Base-by-base conservation (phyloP, 1,140 invertebrate genomes). In the Hylaeus anthracinus region DNA sequence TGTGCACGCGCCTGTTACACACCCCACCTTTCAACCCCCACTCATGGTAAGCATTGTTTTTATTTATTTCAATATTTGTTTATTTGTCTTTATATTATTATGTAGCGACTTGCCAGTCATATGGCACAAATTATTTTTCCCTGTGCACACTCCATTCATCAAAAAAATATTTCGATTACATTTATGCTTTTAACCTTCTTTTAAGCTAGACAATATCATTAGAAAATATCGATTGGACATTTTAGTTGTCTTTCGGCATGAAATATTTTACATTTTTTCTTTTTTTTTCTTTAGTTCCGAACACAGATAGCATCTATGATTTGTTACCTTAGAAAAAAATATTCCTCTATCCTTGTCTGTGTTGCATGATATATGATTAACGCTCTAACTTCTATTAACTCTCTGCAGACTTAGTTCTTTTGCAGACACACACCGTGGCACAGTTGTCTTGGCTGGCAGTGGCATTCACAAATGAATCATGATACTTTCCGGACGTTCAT, bases 1-100 rank as follows among this genome's bases (percentile, higher is more conserved):
- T 94, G 92, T 94, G 92, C 92, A 94, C 92, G 92, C 90, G 91
- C 92, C 92, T 93, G 93, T 93, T 92, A 93, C 92, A 93, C 92
- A 92, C 83, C 92, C 92, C 91, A 93, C 92, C 93, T 88, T 93
- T 91, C 92, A 93, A 93, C 90, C 92, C 93, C 89, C 88, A 92
- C 88, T 93, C 86, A 94, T 92, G 93, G 93, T 94, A 94, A 94
- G 93, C 92, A 94, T 92, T 93, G 86, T 90, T 91, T 93, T 93
- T 90, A 93, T 93, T 93, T 91, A 92, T 91, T 92, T 91, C 79
- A 90, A 88, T 90, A 90, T 83, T 90, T 74, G 64, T 88, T 86
- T 85, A 63, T 90, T 87, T 79, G 72, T 84, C 70, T 85, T 79
- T 75, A 76, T 79, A 75, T 90, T 79, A 75, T 90, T 83, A 81